Evolutionary conservation across 2,797 vertebrate genomes (phyloP), one percentile per base, ranked within the genome.

Genomic region (Petrocephalus schoutedeni): DNA sequence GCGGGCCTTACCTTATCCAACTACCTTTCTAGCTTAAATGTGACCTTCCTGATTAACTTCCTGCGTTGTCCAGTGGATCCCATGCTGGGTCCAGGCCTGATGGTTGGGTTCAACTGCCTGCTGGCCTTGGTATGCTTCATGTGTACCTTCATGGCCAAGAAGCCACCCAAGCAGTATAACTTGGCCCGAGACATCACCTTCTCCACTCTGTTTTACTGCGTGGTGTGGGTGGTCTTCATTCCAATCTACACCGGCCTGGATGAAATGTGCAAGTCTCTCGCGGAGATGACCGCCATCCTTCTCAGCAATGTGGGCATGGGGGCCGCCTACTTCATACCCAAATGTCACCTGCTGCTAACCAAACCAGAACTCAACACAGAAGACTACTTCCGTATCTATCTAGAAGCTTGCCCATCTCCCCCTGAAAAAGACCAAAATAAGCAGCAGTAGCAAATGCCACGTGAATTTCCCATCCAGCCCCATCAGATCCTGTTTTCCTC

Each of bases 141-240:
- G 89, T 95, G 95, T 92, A 98, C 97, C 0, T 99, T 99, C 93
- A 97, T 97, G 96, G 97, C 96, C 0, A 92, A 93, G 23, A 95
- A 93, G 41, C 92, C 90, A 0, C 92, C 92, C 0, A 93, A 93
- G 57, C 95, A 93, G 89, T 97, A 97, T 90, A 97, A 97, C 61
- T 80, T 95, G 0, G 96, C 97, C 84, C 95, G 96, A 0, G 95
- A 97, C 87, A 96, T 99, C 91, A 97, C 97, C 3, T 97, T 98
- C 0, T 93, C 95, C 85, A 93, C 91, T 36, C 91, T 98, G 36
- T 87, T 92, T 61, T 97, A 96, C 86, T 97, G 97, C 71, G 87
- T 97, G 56, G 87, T 91, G 88, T 97, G 96, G 96, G 94, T 98
- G 89, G 94, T 95, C 89, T 98, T 97, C 9, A 95, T 96, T 88